Base-by-base conservation (phyloP, 2,113 vertebrate genomes). In the Varanus salvator region DNA sequence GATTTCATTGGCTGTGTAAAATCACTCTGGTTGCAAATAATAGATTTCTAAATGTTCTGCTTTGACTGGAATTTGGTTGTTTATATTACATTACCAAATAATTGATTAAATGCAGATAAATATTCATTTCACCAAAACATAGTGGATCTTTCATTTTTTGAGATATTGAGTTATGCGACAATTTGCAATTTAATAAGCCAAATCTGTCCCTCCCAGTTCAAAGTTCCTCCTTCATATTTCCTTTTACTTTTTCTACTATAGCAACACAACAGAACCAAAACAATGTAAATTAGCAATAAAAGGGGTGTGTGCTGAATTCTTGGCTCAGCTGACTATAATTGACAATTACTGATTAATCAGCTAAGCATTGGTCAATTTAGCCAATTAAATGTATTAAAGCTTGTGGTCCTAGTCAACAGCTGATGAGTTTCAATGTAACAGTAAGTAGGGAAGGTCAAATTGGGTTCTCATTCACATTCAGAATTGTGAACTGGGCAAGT, bases 311-410 rank as follows among this genome's bases (percentile, higher is more conserved):
- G 68, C 82, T 69, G 82, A 80, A 87, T 44, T 48, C 6, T 21
- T 80, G 76, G 31, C 77, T 8, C 23, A 25, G 4, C 34, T 8
- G 80, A 64, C 50, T 83, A 76, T 64, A 66, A 83, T 64, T 34
- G 85, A 54, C 38, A 75, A 4, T 38, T 66, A 25, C 71, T 48
- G 52, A 83, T 74, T 64, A 89, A 83, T 89, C 87, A 89, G 74
- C 80, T 50, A 75, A 60, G 29, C 87, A 34, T 34, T 83, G 57
- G 54, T 89, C 84, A 54, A 84, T 60, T 89, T 23, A 72, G 48
- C 87, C 54, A 64, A 88, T 83, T 82, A 82, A 83, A 54, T 23
- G 17, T 44, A 88, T 72, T 50, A 82, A 72, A 88, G 54, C 27
- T 60, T 75, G 52, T 48, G 74, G 25, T 15, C 69, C 50, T 57